Conservation (phyloP, 1,140 invertebrate species). For the Mamestra configurata region DNA sequence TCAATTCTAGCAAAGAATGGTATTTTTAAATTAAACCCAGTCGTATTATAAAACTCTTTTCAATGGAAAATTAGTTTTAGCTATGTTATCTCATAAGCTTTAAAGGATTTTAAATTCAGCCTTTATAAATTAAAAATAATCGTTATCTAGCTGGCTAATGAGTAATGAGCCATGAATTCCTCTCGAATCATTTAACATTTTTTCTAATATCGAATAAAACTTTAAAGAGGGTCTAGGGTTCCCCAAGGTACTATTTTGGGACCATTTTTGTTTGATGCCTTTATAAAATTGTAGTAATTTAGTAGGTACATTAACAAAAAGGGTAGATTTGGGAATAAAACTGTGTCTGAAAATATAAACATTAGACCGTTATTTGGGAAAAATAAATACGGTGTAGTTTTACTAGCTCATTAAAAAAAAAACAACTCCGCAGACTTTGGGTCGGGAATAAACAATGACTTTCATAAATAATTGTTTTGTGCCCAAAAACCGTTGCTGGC, state of each 20-base stretch:
- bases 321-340: neutral
- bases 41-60: neutral
- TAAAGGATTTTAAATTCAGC: neutral
- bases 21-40: slow-evolving; percentile 24
- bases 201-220: slow-evolving; percentile 5
- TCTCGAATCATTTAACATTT: slow-evolving; percentile 1
- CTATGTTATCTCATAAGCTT: neutral
- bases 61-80: slow-evolving; percentile 15
- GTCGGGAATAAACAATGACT: neutral
- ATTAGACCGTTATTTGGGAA: neutral
- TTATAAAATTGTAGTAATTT: neutral
- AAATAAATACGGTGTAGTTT: neutral
- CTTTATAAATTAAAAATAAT: slow-evolving; percentile 3
- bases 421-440: neutral
- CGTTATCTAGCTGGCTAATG: neutral
- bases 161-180: neutral
- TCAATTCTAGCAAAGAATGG: slow-evolving; percentile 18
- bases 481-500: neutral
- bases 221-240: neutral
- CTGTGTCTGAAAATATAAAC: neutral
- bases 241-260: neutral
- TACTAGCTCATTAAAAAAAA: neutral
- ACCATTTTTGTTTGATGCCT: neutral
- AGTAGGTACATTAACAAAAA: neutral
- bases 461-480: neutral